Percentiles rank a stretch among this genome's conserved stretches.
Conservation (phyloP, 2,797 vertebrate species). For the Somateria mollissima region DNA sequence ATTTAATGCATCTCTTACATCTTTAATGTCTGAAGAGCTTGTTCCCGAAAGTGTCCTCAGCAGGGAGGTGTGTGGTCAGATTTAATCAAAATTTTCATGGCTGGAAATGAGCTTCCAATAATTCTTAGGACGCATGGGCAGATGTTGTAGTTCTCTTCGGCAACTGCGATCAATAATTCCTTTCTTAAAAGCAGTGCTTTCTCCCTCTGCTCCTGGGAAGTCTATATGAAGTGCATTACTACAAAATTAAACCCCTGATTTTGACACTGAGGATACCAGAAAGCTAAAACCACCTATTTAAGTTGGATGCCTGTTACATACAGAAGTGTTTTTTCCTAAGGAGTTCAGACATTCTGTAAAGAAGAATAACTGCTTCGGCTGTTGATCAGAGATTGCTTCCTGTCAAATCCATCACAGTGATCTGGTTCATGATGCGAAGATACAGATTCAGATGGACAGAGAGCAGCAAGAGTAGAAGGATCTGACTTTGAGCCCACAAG, state of each 20-base stretch:
- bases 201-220: background rate
- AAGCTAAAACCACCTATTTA: background rate
- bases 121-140: background rate
- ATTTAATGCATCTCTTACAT: constrained; percentile 48
- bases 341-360: background rate
- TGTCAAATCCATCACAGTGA: too few species aligned
- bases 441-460: background rate
- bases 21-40: constrained; percentile 45
- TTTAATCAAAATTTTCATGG: constrained; percentile 40
- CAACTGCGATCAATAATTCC: background rate
- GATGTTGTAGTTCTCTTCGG: background rate
- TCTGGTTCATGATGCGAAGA: background rate
- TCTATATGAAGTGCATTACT: background rate
- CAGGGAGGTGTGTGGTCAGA: background rate
- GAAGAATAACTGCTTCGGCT: background rate
- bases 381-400: background rate
- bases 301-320: background rate
- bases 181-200: background rate
- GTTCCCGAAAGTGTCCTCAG: constrained; percentile 59
- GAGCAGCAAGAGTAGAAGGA: background rate
- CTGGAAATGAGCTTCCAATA: constrained; percentile 38
- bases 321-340: background rate
- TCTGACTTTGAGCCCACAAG: background rate
- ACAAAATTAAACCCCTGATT: background rate
- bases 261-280: background rate